Base-by-base conservation (phyloP, 1,140 invertebrate species). In the Chironomus tepperi region DNA sequence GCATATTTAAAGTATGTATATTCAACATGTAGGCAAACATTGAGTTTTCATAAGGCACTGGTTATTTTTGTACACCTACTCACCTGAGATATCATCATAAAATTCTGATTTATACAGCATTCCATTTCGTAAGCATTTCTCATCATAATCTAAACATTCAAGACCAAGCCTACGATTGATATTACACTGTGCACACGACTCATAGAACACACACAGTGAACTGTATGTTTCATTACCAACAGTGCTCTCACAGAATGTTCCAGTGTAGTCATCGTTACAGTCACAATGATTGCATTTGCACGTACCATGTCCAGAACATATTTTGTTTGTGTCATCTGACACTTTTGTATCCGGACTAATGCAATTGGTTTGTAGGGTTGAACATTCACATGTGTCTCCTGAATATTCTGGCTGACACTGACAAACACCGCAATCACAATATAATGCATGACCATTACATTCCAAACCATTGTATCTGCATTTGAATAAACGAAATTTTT, bases 301-400 rank as follows among this genome's bases (percentile, higher is more conserved):
- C 0, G 83, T 84, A 74, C 90, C 90, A 43, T 88, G 85, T 65
- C 87, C 87, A 1, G 89, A 91, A 78, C 90, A 91, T 75, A 85
- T 85, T 79, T 86, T 84, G 82, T 85, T 87, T 83, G 83, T 81
- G 76, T 83, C 77, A 76, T 79, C n/a, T 57, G 47, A 57, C 47
- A 57, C 15, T 57, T 57, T 79, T 78, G 79, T 24, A 78, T 70
- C 65, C 9, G 65, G 73, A 84, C 85, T 77, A 3, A 77, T 77
- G 74, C 81, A 82, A 10, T 74, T 77, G 7, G 78, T 79, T 5
- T 75, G 74, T 3, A 77, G 73, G 34, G 78, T 79, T 15, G 73
- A 83, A 78, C 95, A 97, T 74, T 91, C 88, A 81, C 95, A 97
- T 43, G 89, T 88, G 16, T 83, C 78, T n/a, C 93, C 93, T 42